Base-by-base conservation (phyloP, 2,797 vertebrate species). In the Scleropages formosus region DNA sequence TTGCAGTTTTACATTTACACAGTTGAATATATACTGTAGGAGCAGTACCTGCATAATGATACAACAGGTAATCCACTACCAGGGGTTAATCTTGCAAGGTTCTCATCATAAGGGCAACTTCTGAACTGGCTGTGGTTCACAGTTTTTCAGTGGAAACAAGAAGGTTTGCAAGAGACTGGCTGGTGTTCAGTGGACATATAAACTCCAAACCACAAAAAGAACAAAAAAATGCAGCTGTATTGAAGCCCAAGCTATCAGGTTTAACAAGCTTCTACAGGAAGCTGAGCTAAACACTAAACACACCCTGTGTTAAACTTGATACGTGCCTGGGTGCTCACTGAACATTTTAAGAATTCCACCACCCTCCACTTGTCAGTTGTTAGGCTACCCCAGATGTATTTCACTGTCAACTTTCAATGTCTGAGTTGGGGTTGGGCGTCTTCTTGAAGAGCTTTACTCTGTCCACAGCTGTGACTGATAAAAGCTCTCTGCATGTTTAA, bases 341-440 rank as follows among this genome's bases (percentile, higher is more conserved):
- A 77, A 75, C 74, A 80, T 86, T 85, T 85, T 79, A 86, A 83
- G 84, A 89, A 80, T 84, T 85, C 83, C 80, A 81, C 49, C 78
- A 76, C 2, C 26, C 87, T 88, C 85, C 84, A 87, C 82, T 82
- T 82, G 76, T 75, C 82, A 80, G 84, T 80, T 82, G 77, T 83
- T 87, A 80, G 81, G 88, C 88, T 89, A 87, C 81, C 80, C 58
- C 44, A 60, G 69, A 85, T 80, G 84, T 89, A 88, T 87, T 87
- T 90, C 87, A 88, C 82, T 88, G 85, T 87, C 86, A 86, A 81
- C 72, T 82, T 77, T 73, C 72, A 82, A 80, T 72, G 78, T 76
- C 70, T 71, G 82, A 79, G 20, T 78, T 82, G 27, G 22, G 13
- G 26, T 44, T 15, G 22, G 26, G 59, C 60, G 60, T 27, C 47